These are phyloP conservation scores for Pseudochromis fuscus DNA, from an alignment of 2,797 vertebrate species.

Conservation along the genomic window DNA sequence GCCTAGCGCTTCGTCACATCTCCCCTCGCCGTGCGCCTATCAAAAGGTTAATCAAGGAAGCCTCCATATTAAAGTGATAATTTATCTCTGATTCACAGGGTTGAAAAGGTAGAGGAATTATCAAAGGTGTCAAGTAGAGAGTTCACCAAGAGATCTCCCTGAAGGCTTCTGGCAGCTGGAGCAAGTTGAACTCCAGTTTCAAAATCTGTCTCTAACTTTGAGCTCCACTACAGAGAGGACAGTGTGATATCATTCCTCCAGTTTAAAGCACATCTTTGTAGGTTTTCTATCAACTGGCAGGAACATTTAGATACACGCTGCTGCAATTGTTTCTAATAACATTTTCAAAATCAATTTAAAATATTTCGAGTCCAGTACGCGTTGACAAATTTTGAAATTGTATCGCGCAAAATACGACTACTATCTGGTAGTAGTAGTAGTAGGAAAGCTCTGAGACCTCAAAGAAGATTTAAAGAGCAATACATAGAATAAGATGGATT, in stretches of 20 bases:
- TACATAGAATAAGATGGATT: constrained; percentile 52
- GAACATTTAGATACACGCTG: neutral
- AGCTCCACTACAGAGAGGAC: neutral
- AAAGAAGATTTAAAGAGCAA: constrained; percentile 41
- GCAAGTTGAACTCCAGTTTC: constrained; percentile 47
- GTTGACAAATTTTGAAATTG: neutral
- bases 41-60: constrained; percentile 61
- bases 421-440: constrained; percentile 26
- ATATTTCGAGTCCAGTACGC: too few relatives aligned
- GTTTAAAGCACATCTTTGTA: neutral
- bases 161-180: constrained; percentile 64
- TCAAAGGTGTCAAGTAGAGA: constrained; percentile 62
- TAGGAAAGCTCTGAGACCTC: constrained; percentile 21
- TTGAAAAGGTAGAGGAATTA: constrained; percentile 60
- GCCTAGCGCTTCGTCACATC: constrained; percentile 53
- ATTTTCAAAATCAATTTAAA: neutral
- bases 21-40: constrained; percentile 28
- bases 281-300: neutral
- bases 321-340: neutral
- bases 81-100: constrained; percentile 66
- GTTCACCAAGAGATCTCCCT: constrained; percentile 62
- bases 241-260: neutral
- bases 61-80: constrained; percentile 52
- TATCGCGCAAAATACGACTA: neutral
- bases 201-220: constrained; percentile 48